phyloP scores from a whole-genome alignment of 2,888 invertebrate genomes.

The Sesia bembeciformis region DNA sequence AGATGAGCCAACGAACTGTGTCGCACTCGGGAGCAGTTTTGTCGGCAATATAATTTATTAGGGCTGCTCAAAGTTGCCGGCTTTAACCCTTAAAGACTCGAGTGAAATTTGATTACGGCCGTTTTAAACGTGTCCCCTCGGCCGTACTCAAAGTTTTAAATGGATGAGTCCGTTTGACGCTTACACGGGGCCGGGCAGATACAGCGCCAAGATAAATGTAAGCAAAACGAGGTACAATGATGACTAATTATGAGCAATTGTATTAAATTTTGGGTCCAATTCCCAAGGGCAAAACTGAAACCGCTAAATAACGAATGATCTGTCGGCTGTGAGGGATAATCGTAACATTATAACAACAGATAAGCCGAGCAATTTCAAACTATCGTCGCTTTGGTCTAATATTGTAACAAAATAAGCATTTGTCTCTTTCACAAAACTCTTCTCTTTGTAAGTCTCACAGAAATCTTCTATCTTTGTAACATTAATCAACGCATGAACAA shows the following conservation, averaged over 20 bases:
- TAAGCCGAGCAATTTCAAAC: no score
- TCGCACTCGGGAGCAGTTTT: constrained; percentile 71
- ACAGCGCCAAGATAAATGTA: constrained; percentile 1
- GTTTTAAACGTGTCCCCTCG: constrained; percentile 61
- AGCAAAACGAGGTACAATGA: background rate
- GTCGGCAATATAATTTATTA: constrained; percentile 74
- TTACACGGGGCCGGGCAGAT: constrained; percentile 6
- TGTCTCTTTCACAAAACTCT: no score
- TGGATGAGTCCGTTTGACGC: constrained; percentile 41
- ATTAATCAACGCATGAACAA: no score
- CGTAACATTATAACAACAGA: no score
- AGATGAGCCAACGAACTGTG: constrained; percentile 72
- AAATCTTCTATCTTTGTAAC: no score
- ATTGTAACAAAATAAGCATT: no score
- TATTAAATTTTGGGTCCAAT: background rate
- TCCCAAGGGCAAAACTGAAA: background rate
- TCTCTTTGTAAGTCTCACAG: no score
- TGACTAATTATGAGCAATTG: constrained; percentile 1
- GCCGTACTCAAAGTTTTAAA: constrained; percentile 55
- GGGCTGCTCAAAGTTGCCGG: constrained; percentile 67
- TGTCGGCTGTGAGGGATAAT: no score
- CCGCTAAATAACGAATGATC: no score
- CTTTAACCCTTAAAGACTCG: constrained; percentile 70
- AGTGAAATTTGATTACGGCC: constrained; percentile 71
- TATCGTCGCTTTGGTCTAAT: no score